Conservation (phyloP, 2,888 invertebrate species). For the Chrysolina haemoptera region DNA sequence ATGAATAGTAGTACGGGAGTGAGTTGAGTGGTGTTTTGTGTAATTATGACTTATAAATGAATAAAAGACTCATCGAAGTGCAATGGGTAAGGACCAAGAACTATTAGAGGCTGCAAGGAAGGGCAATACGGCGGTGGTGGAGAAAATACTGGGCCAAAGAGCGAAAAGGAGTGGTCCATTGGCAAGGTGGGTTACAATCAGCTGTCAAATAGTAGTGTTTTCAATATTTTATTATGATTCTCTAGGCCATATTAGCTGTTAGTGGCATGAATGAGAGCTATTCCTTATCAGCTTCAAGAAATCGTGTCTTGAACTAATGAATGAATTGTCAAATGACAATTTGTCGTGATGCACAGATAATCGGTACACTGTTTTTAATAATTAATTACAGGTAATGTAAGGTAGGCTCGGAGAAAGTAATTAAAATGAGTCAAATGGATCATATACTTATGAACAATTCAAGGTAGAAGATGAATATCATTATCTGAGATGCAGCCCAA, state of each 20-base stretch:
- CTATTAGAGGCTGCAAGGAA: constrained; percentile 95
- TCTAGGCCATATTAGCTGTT: background rate
- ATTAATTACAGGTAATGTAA: constrained; percentile 34
- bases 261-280: background rate
- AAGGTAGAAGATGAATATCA: background rate
- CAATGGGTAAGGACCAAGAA: constrained; percentile 97
- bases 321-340: background rate
- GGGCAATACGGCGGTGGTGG: constrained; percentile 90
- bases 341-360: background rate
- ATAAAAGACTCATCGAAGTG: constrained; percentile 57
- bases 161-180: constrained; percentile 94
- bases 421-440: background rate
- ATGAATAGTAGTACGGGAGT: constrained; percentile 80
- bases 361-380: constrained; percentile 26
- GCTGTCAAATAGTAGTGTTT: constrained; percentile 56
- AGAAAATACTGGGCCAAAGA: constrained; percentile 91
- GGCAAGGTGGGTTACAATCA: constrained; percentile 82
- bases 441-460: background rate
- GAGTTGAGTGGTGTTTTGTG: constrained; percentile 68
- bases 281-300: constrained; percentile 1
- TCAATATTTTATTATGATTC: constrained; percentile 22
- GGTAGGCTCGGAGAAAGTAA: background rate
- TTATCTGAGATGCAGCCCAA: background rate
- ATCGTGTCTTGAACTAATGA: background rate
- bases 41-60: constrained; percentile 65